A percentile compares a stretch with the other conserved stretches of the same genome.
These are phyloP conservation scores for Catostomus latipinnis DNA, from an alignment of 2,797 vertebrate genomes.

Conservation along the genomic window DNA sequence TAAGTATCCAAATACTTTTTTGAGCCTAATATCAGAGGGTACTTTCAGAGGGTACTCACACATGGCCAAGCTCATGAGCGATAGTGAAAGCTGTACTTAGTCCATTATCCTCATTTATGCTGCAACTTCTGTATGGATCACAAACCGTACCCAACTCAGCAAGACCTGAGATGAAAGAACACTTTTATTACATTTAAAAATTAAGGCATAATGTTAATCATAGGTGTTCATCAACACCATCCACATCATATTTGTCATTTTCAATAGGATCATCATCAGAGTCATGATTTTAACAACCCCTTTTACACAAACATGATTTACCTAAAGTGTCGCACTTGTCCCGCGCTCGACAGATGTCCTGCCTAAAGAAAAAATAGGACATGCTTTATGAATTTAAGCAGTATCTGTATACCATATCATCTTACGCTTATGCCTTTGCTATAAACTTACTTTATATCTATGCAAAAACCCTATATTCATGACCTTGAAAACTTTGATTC, in stretches of 20 bases:
- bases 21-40: constrained; percentile 21
- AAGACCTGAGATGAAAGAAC: constrained; percentile 80
- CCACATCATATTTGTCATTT: constrained; percentile 1
- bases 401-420: neutral
- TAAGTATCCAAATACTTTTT: neutral
- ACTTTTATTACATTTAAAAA: neutral
- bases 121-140: constrained; percentile 96
- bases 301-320: constrained; percentile 68
- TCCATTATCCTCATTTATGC: constrained; percentile 97
- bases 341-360: constrained; percentile 97
- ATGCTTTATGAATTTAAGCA: neutral
- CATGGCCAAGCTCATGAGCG: constrained; percentile 97
- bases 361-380: constrained; percentile 73
- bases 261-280: constrained; percentile 1
- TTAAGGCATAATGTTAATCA: neutral
- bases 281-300: neutral
- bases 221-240: neutral
- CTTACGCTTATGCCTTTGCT: neutral
- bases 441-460: neutral
- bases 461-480: neutral
- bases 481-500: neutral
- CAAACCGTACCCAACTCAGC: constrained; percentile 97
- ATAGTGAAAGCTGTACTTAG: constrained; percentile 98
- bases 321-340: constrained; percentile 98
- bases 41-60: constrained; percentile 87